phyloP scores from a whole-genome alignment of 1,140 invertebrate genomes.

The Pogonus chalceus region DNA sequence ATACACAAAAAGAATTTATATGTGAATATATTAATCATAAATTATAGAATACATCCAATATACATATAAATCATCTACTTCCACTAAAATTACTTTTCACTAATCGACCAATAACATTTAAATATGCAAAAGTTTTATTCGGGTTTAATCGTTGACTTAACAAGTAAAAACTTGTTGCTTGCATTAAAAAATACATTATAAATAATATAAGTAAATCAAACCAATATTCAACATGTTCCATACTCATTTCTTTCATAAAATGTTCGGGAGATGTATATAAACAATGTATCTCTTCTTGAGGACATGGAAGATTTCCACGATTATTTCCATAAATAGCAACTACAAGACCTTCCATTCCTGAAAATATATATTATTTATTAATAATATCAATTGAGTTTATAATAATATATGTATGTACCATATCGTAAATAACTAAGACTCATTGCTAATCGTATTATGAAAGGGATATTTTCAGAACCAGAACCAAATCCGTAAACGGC shows the following conservation, averaged over 20 bases:
- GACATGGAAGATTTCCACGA: slow-evolving; percentile 55
- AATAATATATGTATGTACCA: slow-evolving; percentile 21
- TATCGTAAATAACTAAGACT: slow-evolving; percentile 74
- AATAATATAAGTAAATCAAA: slow-evolving; percentile 45
- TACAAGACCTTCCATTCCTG: slow-evolving; percentile 59
- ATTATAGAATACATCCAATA: too few relatives aligned
- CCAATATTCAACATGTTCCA: slow-evolving; percentile 52
- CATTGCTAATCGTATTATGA: slow-evolving; percentile 61
- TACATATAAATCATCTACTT: too few relatives aligned
- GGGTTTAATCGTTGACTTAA: slow-evolving; percentile 53
- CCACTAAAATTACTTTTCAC: slow-evolving; percentile 26
- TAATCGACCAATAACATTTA: slow-evolving; percentile 28
- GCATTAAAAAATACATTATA: slow-evolving; percentile 46
- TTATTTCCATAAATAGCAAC: slow-evolving; percentile 67
- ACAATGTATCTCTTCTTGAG: slow-evolving; percentile 53
- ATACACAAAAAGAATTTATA: too few relatives aligned
- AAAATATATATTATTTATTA: not conserved
- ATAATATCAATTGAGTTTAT: not conserved
- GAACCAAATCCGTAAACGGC: slow-evolving; percentile 66
- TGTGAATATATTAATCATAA: too few relatives aligned
- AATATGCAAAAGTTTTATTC: slow-evolving; percentile 47
- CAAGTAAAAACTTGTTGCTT: slow-evolving; percentile 50
- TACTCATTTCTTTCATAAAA: slow-evolving; percentile 49
- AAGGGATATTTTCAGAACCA: slow-evolving; percentile 48
- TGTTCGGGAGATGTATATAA: slow-evolving; percentile 53